Conservation (phyloP, 2,797 vertebrate species). For the Platalea minor region DNA sequence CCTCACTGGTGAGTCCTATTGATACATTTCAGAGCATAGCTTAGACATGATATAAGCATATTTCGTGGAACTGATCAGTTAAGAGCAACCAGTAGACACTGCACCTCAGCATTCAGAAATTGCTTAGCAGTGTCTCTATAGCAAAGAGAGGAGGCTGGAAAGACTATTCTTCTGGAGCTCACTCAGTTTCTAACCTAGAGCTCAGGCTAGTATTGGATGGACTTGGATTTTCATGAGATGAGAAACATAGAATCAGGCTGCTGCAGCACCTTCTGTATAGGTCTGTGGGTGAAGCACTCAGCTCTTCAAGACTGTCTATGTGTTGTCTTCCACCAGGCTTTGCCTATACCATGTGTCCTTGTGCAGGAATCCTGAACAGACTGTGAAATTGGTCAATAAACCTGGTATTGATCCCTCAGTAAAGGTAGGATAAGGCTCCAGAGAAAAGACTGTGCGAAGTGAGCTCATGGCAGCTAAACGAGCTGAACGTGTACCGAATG, state of each 20-base stretch:
- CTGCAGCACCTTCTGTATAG: not conserved
- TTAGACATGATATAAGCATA: not conserved
- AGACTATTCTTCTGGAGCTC: not conserved
- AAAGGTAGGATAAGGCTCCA: not conserved
- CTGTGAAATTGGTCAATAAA: not conserved
- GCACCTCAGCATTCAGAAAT: not conserved
- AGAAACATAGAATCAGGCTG: not conserved
- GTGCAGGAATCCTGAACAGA: not conserved
- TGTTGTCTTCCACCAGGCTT: not conserved
- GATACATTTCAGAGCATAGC: not conserved
- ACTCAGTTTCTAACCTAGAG: not conserved
- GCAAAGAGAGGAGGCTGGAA: not conserved
- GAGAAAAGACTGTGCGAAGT: not conserved
- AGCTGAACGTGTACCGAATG: not conserved
- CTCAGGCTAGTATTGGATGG: not conserved
- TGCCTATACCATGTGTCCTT: not conserved
- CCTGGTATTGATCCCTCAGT: not conserved
- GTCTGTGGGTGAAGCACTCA: not conserved
- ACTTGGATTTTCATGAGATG: not conserved
- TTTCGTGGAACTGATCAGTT: not conserved
- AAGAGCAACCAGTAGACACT: not conserved
- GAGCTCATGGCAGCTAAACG: not conserved
- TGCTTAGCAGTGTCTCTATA: not conserved
- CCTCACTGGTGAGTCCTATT: not conserved
- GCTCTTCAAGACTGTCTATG: not conserved